Evolutionary conservation across 1,140 invertebrate genomes (phyloP).

Genomic region (Manduca sexta): DNA sequence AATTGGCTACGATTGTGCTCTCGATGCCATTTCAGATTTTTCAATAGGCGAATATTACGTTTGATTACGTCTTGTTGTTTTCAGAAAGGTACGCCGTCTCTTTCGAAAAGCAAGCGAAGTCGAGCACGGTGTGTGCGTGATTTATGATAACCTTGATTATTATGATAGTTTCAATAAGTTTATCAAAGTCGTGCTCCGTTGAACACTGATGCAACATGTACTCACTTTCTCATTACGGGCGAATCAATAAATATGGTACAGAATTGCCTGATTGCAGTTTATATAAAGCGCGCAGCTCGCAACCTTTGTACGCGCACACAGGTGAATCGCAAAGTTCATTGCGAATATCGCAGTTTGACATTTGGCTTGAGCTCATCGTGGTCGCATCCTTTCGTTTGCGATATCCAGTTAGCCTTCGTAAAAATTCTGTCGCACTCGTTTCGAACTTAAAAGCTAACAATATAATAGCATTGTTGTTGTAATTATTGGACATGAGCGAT

Average conservation of each 20-base stretch:
- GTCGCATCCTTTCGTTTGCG: constrained; percentile 54
- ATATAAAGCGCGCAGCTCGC: neutral
- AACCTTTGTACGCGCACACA: constrained; percentile 1
- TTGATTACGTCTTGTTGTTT: no score
- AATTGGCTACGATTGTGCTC: constrained; percentile 29
- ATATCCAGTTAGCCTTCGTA: constrained; percentile 55
- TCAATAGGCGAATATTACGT: no score
- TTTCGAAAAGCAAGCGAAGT: no score
- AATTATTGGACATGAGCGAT: constrained; percentile 44
- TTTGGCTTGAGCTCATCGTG: constrained; percentile 50
- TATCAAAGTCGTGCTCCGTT: neutral
- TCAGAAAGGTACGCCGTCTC: no score
- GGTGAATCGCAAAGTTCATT: constrained; percentile 38
- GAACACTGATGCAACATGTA: neutral
- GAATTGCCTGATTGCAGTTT: neutral
- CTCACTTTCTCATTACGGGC: constrained; percentile 1
- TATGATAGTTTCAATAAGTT: neutral
- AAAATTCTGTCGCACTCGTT: constrained; percentile 42
- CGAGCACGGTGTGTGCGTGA: no score
- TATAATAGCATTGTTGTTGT: constrained; percentile 22
- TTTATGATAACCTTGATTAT: neutral
- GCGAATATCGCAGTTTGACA: constrained; percentile 45
- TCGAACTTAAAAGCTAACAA: constrained; percentile 9
- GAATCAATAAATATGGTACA: neutral
- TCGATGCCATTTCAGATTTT: constrained; percentile 9